Evolutionary conservation across 2,797 vertebrate species (phyloP).

Genomic region (Australoheros facetus): DNA sequence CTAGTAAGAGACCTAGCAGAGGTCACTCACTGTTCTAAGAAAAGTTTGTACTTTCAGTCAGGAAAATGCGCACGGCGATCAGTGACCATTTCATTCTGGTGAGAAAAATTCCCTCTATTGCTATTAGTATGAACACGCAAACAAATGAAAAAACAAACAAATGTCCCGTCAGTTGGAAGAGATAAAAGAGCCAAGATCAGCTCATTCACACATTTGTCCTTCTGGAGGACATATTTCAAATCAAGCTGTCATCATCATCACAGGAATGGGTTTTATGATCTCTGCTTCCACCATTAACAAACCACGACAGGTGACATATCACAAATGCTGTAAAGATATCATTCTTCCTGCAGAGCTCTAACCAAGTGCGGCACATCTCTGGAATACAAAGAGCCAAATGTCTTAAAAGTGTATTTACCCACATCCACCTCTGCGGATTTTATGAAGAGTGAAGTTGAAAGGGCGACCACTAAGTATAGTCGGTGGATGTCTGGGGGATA

Average conservation of each 20-base stretch:
- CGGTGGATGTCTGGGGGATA: slow-evolving; percentile 29
- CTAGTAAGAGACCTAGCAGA: background rate
- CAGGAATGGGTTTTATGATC: slow-evolving; percentile 70
- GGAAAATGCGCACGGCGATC: slow-evolving; percentile 12
- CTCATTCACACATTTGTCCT: slow-evolving; percentile 55
- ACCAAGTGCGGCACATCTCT: slow-evolving; percentile 1
- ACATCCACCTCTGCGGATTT: background rate
- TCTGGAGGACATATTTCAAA: slow-evolving; percentile 73
- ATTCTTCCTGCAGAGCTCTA: slow-evolving; percentile 14
- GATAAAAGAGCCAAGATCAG: slow-evolving; percentile 30
- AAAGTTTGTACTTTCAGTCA: slow-evolving; percentile 9
- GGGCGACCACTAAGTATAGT: slow-evolving; percentile 37
- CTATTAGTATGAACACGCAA: slow-evolving; percentile 31
- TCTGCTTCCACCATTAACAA: slow-evolving; percentile 68
- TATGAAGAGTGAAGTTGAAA: slow-evolving; percentile 31
- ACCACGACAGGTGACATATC: slow-evolving; percentile 66
- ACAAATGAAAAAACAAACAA: slow-evolving; percentile 35
- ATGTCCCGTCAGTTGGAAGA: slow-evolving; percentile 21
- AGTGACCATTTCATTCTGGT: slow-evolving; percentile 13
- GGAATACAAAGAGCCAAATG: background rate
- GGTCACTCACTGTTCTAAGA: background rate
- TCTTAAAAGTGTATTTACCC: slow-evolving; percentile 1
- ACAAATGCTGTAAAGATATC: slow-evolving; percentile 43
- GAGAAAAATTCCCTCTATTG: slow-evolving; percentile 20
- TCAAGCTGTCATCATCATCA: slow-evolving; percentile 72